These are phyloP conservation scores for Darwinula stevensoni DNA, from an alignment of 2,888 invertebrate genomes.

Conservation along the genomic window DNA sequence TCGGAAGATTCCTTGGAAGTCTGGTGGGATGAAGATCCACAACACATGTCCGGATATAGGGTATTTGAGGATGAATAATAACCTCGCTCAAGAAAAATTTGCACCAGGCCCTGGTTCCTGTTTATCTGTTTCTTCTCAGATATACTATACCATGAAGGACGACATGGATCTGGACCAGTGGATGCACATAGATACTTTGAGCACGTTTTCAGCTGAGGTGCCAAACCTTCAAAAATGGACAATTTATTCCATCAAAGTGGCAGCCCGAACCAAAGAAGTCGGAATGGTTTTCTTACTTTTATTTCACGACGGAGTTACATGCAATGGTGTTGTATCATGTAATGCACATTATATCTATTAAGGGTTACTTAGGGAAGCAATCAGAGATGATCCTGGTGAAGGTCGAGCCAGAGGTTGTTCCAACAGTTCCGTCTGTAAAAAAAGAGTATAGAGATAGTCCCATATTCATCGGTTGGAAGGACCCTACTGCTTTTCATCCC, in stretches of 20 bases:
- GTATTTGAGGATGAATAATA: too few relatives aligned
- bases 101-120: too few relatives aligned
- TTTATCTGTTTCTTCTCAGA: too few relatives aligned
- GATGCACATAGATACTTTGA: slow-evolving; percentile 52
- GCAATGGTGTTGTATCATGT: too few relatives aligned
- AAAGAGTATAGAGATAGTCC: slow-evolving; percentile 73
- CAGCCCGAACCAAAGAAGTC: slow-evolving; percentile 39
- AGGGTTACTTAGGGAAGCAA: slow-evolving; percentile 41
- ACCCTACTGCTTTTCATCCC: slow-evolving; percentile 62
- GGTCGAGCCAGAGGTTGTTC: slow-evolving; percentile 76
- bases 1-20: slow-evolving; percentile 69
- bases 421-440: slow-evolving; percentile 53
- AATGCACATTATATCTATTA: too few relatives aligned
- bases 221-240: slow-evolving; percentile 67
- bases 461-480: slow-evolving; percentile 74
- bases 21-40: slow-evolving; percentile 75
- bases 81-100: too few relatives aligned
- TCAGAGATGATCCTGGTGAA: slow-evolving; percentile 68
- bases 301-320: slow-evolving; percentile 2
- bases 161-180: slow-evolving; percentile 75
- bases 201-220: slow-evolving; percentile 65
- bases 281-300: background rate
- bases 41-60: slow-evolving; percentile 50
- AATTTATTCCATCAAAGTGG: slow-evolving; percentile 67
- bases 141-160: slow-evolving; percentile 74